phyloP scores from a whole-genome alignment of 2,888 invertebrate species.

The Liodrosophila aerea region DNA sequence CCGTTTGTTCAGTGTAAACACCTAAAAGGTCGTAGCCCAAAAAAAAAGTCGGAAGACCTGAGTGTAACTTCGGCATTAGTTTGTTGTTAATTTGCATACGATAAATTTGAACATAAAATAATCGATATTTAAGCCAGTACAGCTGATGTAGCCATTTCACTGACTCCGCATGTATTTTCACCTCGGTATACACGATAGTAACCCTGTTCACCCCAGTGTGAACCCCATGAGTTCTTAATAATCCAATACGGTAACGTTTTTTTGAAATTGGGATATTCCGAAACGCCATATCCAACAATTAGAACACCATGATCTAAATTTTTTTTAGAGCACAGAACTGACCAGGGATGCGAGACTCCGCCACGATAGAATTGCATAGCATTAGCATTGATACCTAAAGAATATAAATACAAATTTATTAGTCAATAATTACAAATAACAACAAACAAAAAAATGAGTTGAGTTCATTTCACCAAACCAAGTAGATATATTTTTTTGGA shows the following conservation, averaged over 20 bases:
- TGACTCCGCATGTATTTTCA: conserved; percentile 95
- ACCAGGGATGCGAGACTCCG: conserved; percentile 96
- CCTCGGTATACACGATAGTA: conserved; percentile 97
- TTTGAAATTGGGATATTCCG: conserved; percentile 91
- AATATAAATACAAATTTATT: neutral
- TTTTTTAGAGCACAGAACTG: conserved; percentile 89
- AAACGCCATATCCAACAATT: conserved; percentile 94
- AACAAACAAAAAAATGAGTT: too few species aligned
- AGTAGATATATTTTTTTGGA: too few species aligned
- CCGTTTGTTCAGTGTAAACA: too few species aligned
- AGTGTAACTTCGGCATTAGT: too few species aligned
- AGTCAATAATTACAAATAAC: too few species aligned
- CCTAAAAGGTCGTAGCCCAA: too few species aligned
- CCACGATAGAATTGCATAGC: conserved; percentile 98
- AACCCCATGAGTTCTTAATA: conserved; percentile 97
- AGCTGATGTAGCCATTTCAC: conserved; percentile 94
- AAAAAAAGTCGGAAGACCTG: too few species aligned
- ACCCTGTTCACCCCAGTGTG: conserved; percentile 95
- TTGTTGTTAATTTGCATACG: too few species aligned
- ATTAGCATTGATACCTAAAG: conserved; percentile 91
- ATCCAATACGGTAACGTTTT: conserved; percentile 94
- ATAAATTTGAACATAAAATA: too few species aligned
- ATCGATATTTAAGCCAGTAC: conserved; percentile 83
- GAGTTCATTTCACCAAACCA: too few species aligned
- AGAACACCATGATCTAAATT: conserved; percentile 97